Conservation (phyloP, 2,113 vertebrate species). For the Protomyctophum bolini region DNA sequence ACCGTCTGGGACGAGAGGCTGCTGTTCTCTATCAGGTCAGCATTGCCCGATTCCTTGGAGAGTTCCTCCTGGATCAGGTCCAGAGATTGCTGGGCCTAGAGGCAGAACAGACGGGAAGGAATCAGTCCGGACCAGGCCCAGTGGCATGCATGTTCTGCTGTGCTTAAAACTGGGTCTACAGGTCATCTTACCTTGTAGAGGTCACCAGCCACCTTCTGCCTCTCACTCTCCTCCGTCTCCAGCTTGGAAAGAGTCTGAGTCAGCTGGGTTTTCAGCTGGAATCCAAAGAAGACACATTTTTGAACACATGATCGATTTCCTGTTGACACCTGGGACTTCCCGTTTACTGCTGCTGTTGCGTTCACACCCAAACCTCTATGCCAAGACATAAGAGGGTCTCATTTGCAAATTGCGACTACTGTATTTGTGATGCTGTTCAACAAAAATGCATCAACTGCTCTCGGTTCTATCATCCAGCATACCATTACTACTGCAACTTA, state of each 20-base stretch:
- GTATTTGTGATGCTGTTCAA: neutral
- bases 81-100: constrained; percentile 92
- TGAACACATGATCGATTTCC: neutral
- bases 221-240: constrained; percentile 86
- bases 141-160: neutral
- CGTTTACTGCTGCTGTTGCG: neutral
- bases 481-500: neutral
- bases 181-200: constrained; percentile 85
- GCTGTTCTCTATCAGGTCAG: constrained; percentile 89
- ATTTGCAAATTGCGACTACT: neutral
- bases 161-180: neutral
- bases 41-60: constrained; percentile 83
- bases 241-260: constrained; percentile 88
- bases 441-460: neutral
- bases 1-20: constrained; percentile 85
- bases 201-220: constrained; percentile 89
- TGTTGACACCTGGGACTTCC: neutral
- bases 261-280: constrained; percentile 92
- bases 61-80: constrained; percentile 92
- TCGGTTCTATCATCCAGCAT: neutral
- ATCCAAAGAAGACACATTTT: constrained; percentile 34
- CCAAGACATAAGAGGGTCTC: neutral
- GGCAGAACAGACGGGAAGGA: neutral
- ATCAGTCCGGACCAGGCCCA: neutral
- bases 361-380: neutral